A percentile compares a stretch with the other conserved stretches of the same genome.
phyloP scores from a whole-genome alignment of 92 coral and sea anemone genomes.

The Paramuricea clavata region DNA sequence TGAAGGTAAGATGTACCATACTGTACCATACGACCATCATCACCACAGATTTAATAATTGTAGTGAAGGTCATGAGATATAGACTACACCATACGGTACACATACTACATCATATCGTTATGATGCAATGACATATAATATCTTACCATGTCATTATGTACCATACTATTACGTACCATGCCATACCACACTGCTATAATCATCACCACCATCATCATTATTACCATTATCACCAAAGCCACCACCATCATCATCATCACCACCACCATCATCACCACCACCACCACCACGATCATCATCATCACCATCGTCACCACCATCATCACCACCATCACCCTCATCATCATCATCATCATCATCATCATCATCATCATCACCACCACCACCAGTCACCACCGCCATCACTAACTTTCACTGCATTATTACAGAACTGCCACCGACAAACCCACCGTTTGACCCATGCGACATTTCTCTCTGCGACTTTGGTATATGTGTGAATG shows the following conservation, averaged over 20 bases:
- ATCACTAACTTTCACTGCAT: neutral
- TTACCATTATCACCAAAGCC: no score
- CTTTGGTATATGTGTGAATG: conserved; percentile 73
- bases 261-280: neutral
- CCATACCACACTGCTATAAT: no score
- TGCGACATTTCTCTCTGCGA: conserved; percentile 76
- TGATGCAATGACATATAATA: neutral
- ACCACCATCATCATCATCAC: neutral
- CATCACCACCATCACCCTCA: no score
- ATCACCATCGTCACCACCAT: neutral
- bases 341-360: neutral
- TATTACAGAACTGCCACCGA: neutral
- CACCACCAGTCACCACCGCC: neutral
- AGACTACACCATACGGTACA: neutral
- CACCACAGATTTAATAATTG: no score
- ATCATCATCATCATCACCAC: neutral
- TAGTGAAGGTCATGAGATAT: conserved; percentile 15
- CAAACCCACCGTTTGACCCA: conserved; percentile 50
- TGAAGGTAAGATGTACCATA: neutral
- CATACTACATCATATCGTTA: neutral
- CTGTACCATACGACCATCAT: conserved; percentile 34
- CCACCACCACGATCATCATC: no score
- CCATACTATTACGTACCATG: no score
- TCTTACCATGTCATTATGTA: no score
- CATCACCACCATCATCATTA: no score